Evolutionary conservation across 2,797 vertebrate species (phyloP), one percentile per base, ranked within the genome.

Genomic region (Premnoplex brunnescens): DNA sequence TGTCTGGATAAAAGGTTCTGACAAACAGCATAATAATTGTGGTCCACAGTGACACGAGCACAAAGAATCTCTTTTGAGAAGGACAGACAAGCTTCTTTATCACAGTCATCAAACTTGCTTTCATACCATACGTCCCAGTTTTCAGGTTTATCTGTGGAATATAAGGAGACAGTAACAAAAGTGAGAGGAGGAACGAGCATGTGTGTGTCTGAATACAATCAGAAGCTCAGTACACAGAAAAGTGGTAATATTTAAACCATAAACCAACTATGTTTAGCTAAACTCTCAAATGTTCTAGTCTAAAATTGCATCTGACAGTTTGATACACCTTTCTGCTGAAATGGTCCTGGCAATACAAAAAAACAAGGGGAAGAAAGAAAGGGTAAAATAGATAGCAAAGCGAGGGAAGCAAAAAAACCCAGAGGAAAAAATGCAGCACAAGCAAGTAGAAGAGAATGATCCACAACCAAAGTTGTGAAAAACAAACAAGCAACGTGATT

Each of bases 41-140:
- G 99, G 98, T 99, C 99, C 97, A 99, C 99, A 41, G 99, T 99
- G 96, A 99, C 99, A 64, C 99, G 98, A 86, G 99, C 98, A 92
- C 99, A 99, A 44, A 99, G 98, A 34, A 99, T 98, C 97, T 99
- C 99, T 97, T 99, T 99, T 26, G 99, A 99, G 98, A 99, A 99
- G n/a, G 99, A 99, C 79, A 99, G 98, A 91, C 99, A 99, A 95
- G 99, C 99, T 97, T 99, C 99, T 91, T 99, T 98, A 97, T 99
- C 99, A 83, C 99, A 99, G 97, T 99, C 99, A 97, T 99, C 99
- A 54, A 99, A 99, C 51, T 98, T 99, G 98, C 99, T 99, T 97
- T 99, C 99, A 28, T 99, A 99, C 99, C 99, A 99, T 30, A 99
- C 98, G 64, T 99, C 99, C 93, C 98, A 99, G 97, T 98, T 99